Base-by-base conservation (phyloP, 2,888 invertebrate genomes). In the Lottia gigantea region DNA sequence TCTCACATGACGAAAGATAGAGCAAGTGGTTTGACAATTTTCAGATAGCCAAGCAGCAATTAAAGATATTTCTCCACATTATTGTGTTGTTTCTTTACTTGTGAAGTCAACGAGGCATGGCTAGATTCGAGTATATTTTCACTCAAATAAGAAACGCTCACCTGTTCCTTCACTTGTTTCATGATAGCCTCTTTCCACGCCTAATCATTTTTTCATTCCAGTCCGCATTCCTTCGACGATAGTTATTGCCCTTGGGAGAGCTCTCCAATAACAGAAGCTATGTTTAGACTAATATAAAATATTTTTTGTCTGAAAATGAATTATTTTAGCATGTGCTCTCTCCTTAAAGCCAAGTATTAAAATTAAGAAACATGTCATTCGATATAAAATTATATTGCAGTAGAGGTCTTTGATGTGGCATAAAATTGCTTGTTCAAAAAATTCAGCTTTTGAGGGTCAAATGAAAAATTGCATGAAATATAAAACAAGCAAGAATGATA, bases 81-180 rank as follows among this genome's bases (percentile, higher is more conserved):
- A 67, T 62, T 47, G 62, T 70, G 73, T 73, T 73, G 73, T 73
- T 73, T 67, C 67, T 62, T 67, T 67, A 70, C 73, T 73, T 73
- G 73, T 73, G 70, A 73, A 47, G 49, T 31, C 66, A 62, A 64
- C 47, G 70, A 73, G 62, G 73, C 70, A 62, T 67, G 67, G 31
- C 70, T 31, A 23, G 64, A 67, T 70, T 67, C 67, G 68, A 67
- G 64, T 23, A 55, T 23, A 55, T 23, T 55, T 40, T 40, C 55
- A 23, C 23, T 55, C 55, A 55, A 55, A 55, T 55, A 55, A 23
- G 19, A 23, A 23, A 23, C 55, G 55, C 23, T 19, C 55, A 55
- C 55, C 55, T 55, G 55, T 55, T 55, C 55, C 23, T 19, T 55
- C 55, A 55, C 55, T 55, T 55, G 55, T 55, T 55, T 55, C 55